Percentiles rank a stretch among this genome's conserved stretches.
Evolutionary conservation across 2,797 vertebrate species (phyloP).

Genomic region (Enteromius thamalakanensis): DNA sequence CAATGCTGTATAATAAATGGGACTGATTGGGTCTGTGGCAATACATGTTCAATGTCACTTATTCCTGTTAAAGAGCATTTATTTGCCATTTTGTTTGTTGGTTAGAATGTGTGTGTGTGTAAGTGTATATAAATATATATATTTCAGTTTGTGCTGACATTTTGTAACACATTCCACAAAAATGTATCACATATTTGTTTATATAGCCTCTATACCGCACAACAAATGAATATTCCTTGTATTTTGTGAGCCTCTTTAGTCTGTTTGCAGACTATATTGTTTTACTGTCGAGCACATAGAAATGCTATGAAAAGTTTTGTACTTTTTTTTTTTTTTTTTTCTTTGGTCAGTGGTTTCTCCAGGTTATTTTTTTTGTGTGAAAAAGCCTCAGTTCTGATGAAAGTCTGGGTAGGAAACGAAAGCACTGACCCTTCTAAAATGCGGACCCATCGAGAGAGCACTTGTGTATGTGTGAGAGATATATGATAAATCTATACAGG

Average conservation of each 20-base stretch:
- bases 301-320: constrained; percentile 67
- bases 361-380: constrained; percentile 69
- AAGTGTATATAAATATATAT: constrained; percentile 5
- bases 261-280: constrained; percentile 68
- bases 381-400: constrained; percentile 63
- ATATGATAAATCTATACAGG: constrained; percentile 48
- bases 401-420: constrained; percentile 61
- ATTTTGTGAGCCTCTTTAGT: constrained; percentile 66
- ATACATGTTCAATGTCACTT: constrained; percentile 41
- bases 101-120: constrained; percentile 16
- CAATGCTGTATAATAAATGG: constrained; percentile 42
- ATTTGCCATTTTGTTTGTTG: constrained; percentile 3
- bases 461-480: constrained; percentile 58
- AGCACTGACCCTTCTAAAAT: constrained; percentile 54
- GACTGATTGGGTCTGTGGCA: constrained; percentile 53
- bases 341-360: constrained; percentile 63
- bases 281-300: constrained; percentile 65
- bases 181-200: constrained; percentile 44
- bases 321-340: constrained; percentile 34
- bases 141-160: constrained; percentile 57
- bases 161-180: constrained; percentile 60
- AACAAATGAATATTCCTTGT: constrained; percentile 50
- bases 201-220: constrained; percentile 73
- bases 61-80: constrained; percentile 25
- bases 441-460: constrained; percentile 61